phyloP scores from a whole-genome alignment of 2,113 vertebrate species.

The Poeciliopsis turrubarensis region DNA sequence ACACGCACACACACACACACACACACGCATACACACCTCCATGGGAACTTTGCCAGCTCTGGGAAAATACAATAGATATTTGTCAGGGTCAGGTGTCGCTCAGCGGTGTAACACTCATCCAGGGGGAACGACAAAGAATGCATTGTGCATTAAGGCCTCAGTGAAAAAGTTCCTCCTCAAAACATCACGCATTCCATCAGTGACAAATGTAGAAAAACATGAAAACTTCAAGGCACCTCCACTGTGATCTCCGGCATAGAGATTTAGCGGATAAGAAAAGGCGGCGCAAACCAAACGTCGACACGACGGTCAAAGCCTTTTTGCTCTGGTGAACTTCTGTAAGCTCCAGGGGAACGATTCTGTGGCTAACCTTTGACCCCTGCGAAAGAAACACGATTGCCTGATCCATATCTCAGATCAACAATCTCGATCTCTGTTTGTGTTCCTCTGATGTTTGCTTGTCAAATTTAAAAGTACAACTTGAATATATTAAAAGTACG shows the following conservation, averaged over 20 bases:
- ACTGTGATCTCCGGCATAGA: neutral
- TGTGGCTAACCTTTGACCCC: neutral
- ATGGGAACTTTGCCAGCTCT: slow-evolving; percentile 44
- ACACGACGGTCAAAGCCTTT: neutral
- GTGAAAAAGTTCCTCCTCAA: neutral
- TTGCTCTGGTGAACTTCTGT: neutral
- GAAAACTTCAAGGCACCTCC: too few species aligned
- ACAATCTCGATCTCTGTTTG: too few species aligned
- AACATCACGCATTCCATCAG: neutral
- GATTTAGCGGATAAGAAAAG: neutral
- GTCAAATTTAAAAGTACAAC: too few species aligned
- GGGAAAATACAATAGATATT: slow-evolving; percentile 27
- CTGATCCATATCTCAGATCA: too few species aligned
- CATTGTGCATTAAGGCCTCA: slow-evolving; percentile 10
- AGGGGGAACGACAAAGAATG: slow-evolving; percentile 16
- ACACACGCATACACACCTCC: slow-evolving; percentile 28
- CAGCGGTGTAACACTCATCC: neutral
- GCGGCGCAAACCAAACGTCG: neutral
- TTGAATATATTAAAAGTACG: too few species aligned
- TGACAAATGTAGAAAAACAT: neutral
- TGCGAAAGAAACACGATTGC: neutral
- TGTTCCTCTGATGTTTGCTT: too few species aligned
- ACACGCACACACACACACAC: slow-evolving; percentile 22
- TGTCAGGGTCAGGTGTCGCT: slow-evolving; percentile 22
- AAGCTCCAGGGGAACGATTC: neutral